Percentiles rank a stretch among this genome's conserved stretches.
These are phyloP conservation scores for Cosmorhoe ocellata DNA, from an alignment of 2,888 invertebrate species.

Conservation along the genomic window DNA sequence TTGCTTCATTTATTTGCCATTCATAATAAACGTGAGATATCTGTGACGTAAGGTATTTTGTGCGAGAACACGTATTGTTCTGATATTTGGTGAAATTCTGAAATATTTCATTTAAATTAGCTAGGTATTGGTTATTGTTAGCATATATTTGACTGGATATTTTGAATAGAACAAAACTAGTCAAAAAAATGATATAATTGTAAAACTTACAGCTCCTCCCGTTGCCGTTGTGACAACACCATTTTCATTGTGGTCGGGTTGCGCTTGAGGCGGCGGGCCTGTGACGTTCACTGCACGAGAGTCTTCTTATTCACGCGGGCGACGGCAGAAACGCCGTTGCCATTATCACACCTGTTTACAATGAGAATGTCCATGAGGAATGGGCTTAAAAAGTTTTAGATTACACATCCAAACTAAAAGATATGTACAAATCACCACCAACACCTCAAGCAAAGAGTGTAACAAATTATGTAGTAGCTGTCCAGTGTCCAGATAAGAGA, in stretches of 20 bases:
- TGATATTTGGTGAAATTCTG: too few relatives aligned
- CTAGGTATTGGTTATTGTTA: too few relatives aligned
- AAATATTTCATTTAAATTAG: too few relatives aligned
- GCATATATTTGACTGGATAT: too few relatives aligned
- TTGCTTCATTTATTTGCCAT: neutral
- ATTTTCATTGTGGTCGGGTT: constrained; percentile 94
- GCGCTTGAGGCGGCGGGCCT: constrained; percentile 67
- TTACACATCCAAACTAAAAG: too few relatives aligned
- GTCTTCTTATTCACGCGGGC: constrained; percentile 74
- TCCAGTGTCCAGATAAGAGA: too few relatives aligned
- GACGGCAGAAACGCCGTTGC: constrained; percentile 73
- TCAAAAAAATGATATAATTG: too few relatives aligned
- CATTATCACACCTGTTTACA: constrained; percentile 77
- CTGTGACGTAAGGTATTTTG: too few relatives aligned
- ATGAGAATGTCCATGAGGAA: constrained; percentile 15
- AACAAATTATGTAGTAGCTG: too few relatives aligned
- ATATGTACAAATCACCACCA: too few relatives aligned
- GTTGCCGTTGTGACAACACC: constrained; percentile 99
- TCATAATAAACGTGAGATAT: neutral
- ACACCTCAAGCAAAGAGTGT: neutral
- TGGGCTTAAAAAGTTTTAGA: too few relatives aligned
- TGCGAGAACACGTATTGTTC: neutral
- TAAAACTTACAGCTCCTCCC: constrained; percentile 97
- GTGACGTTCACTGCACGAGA: constrained; percentile 69
- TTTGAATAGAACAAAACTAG: neutral